phyloP scores from a whole-genome alignment of 2,113 vertebrate species.

The Apodemus sylvaticus region DNA sequence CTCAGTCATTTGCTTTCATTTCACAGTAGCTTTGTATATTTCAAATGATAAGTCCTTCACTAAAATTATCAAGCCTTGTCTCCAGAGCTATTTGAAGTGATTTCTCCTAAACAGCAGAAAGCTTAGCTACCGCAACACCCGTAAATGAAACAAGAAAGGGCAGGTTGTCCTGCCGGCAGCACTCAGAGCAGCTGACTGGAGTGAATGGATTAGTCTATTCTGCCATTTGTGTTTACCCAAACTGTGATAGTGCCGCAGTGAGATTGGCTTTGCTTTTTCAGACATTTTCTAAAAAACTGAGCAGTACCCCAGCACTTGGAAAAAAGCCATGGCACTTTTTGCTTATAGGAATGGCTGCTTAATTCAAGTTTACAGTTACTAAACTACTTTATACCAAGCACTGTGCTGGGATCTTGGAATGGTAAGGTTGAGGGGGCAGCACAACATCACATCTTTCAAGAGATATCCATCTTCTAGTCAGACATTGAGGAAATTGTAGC shows the following conservation, averaged over 20 bases:
- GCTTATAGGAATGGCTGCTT: neutral
- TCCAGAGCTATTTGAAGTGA: slow-evolving; percentile 55
- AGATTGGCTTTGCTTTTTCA: neutral
- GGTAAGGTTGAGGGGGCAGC: neutral
- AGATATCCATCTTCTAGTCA: neutral
- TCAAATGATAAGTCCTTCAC: slow-evolving; percentile 66
- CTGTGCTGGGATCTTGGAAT: neutral
- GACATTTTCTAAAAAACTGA: neutral
- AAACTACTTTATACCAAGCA: neutral
- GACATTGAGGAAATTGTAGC: neutral
- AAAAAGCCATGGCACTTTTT: neutral
- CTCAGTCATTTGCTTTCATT: slow-evolving; percentile 83
- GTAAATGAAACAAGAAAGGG: slow-evolving; percentile 76
- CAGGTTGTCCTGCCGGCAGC: slow-evolving; percentile 64
- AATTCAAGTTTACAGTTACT: neutral
- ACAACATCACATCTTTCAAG: neutral
- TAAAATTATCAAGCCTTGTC: slow-evolving; percentile 52
- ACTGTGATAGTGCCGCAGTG: neutral
- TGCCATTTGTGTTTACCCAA: neutral
- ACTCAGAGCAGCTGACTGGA: slow-evolving; percentile 46
- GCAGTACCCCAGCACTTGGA: neutral
- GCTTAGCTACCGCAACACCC: slow-evolving; percentile 63
- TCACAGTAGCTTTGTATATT: slow-evolving; percentile 79
- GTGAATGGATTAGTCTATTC: neutral
- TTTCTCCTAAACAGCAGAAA: slow-evolving; percentile 73